A percentile compares a stretch with the other conserved stretches of the same genome.
Conservation (phyloP, 37 sponge, comb jelly and placozoan species). For the Oscarella lobularis region DNA sequence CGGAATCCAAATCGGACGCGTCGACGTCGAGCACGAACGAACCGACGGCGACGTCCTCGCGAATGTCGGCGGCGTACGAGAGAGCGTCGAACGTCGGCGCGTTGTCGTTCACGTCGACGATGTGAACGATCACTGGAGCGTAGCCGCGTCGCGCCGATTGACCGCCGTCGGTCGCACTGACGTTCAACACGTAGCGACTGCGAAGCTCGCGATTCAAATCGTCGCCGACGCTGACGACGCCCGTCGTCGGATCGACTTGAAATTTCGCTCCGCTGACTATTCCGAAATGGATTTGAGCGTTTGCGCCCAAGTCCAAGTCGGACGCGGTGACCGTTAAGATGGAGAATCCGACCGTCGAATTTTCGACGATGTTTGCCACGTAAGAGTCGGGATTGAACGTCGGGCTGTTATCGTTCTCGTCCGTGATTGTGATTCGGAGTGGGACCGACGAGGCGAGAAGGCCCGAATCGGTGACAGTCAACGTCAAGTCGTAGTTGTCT, state of each 20-base stretch:
- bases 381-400: constrained; percentile 12
- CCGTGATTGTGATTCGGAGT: neutral
- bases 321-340: neutral
- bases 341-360: constrained; percentile 6
- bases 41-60: constrained; percentile 29
- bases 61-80: constrained; percentile 20
- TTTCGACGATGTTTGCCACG: constrained; percentile 7
- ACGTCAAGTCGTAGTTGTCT: constrained; percentile 16
- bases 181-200: neutral
- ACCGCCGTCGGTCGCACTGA: neutral
- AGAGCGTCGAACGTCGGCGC: constrained; percentile 25
- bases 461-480: constrained; percentile 50
- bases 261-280: constrained; percentile 1
- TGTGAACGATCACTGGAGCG: constrained; percentile 18
- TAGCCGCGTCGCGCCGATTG: neutral
- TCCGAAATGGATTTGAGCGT: neutral
- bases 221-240: constrained; percentile 29
- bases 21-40: neutral
- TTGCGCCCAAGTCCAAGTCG: neutral
- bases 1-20: constrained; percentile 37
- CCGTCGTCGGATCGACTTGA: constrained; percentile 23
- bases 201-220: neutral
- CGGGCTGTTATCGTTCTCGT: constrained; percentile 2
- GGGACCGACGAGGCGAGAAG: constrained; percentile 17
- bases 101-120: constrained; percentile 47